These are phyloP conservation scores for Hypomesus transpacificus DNA, from an alignment of 2,113 vertebrate species.

Conservation along the genomic window DNA sequence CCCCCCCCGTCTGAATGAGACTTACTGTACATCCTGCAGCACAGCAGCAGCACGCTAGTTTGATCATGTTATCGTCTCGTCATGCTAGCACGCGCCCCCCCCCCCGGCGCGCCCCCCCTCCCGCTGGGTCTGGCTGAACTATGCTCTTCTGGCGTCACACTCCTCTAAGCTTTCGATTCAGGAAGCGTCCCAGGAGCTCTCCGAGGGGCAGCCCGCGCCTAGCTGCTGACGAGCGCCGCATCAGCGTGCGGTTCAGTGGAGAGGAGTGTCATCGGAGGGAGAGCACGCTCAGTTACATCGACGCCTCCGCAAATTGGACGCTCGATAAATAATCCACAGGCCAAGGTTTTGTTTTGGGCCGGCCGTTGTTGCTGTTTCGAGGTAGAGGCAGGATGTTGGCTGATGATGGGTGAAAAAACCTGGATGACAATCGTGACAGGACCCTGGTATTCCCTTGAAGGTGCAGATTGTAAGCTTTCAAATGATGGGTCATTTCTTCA, in stretches of 20 bases:
- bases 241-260: conserved; percentile 14
- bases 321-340: no score
- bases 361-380: no score
- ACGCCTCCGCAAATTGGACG: conserved; percentile 6
- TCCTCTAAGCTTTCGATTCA: conserved; percentile 29
- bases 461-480: no score
- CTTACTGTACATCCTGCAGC: conserved; percentile 29
- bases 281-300: conserved; percentile 34
- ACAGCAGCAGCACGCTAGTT: conserved; percentile 37
- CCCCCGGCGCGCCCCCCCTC: not conserved
- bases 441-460: no score
- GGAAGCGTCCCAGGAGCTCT: conserved; percentile 7
- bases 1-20: conserved; percentile 25
- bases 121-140: conserved; percentile 18
- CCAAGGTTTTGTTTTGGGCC: no score
- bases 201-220: conserved; percentile 31
- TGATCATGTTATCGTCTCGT: not conserved
- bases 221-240: conserved; percentile 32
- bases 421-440: no score
- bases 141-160: conserved; percentile 33
- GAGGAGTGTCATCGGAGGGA: conserved; percentile 15
- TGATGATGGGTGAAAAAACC: no score
- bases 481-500: no score
- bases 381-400: no score
- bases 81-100: no score